Evolutionary conservation across 1,140 invertebrate genomes (phyloP).

Genomic region (Diorhabda sublineata): DNA sequence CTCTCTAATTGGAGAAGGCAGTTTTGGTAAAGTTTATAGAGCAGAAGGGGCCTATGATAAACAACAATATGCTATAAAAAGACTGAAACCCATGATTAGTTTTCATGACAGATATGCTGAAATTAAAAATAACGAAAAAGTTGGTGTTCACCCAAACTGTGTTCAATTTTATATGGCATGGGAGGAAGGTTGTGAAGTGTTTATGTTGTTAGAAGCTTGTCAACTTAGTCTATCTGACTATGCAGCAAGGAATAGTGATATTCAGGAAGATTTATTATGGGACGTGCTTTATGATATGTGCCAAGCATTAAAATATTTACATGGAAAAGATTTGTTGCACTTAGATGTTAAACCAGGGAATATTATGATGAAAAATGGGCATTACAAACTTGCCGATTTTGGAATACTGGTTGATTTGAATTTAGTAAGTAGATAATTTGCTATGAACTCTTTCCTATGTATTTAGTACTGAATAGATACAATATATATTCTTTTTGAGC

Average conservation of each 20-base stretch:
- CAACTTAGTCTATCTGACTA: constrained; percentile 50
- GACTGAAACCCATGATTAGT: constrained; percentile 59
- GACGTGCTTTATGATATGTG: constrained; percentile 47
- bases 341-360: constrained; percentile 77
- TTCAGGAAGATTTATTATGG: constrained; percentile 49
- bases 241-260: constrained; percentile 44
- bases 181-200: constrained; percentile 68
- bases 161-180: constrained; percentile 67
- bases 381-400: constrained; percentile 72
- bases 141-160: constrained; percentile 65
- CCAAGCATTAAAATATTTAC: constrained; percentile 34
- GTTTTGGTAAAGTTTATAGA: constrained; percentile 71
- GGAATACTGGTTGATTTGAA: constrained; percentile 65
- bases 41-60: constrained; percentile 63
- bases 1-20: constrained; percentile 64
- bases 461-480: too few relatives aligned
- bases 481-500: too few relatives aligned
- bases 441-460: too few relatives aligned
- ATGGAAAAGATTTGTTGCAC: constrained; percentile 57
- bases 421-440: constrained; percentile 46
- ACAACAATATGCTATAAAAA: constrained; percentile 61
- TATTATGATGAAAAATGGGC: constrained; percentile 61
- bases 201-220: constrained; percentile 72
- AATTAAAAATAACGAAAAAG: constrained; percentile 64
- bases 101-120: constrained; percentile 61